Evolutionary conservation across 2,888 invertebrate species (phyloP), one percentile per base, ranked within the genome.

Genomic region (Eilema depressum): DNA sequence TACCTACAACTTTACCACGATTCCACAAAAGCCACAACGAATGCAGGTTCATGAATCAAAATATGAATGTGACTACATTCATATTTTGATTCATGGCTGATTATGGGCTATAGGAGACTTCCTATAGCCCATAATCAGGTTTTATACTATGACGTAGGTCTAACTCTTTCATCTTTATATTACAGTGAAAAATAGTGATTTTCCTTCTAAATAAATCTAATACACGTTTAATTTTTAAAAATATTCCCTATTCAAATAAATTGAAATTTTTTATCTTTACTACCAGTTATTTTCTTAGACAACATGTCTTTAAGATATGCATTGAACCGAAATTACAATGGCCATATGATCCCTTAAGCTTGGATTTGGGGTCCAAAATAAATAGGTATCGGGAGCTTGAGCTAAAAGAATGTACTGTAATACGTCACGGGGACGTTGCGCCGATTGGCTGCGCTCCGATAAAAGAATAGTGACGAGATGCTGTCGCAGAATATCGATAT

Each of bases 341-440:
- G 84, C 83, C 84, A 82, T 85, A 82, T 82, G 75, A 70, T 68
- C 83, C 74, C 73, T 78, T 82, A 88, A 90, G 86, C 80, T 83
- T 63, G 85, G 91, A 63, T 68, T 63, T 63, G 79, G 85, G 80
- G 81, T 83, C 79, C 86, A 84, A 88, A 92, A 93, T 92, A 93
- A 92, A 92, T 92, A 91, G 90, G 89, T 90, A 88, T 84, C 86
- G 85, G 84, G 79, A 76, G 74, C 87, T 85, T 86, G 87, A 91
- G 89, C 90, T 88, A 90, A 92, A 93, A 89, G 89, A 92, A 94
- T 94, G 93, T 92, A 89, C 84, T 76, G 90, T 87, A 89, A 94
- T 94, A 92, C 89, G 90, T 94, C 92, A 93, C 76, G 75, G 79
- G 83, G 87, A 88, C 85, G 83, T 83, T 75, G 85, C 85, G 83